Conservation (phyloP, 2,113 vertebrate species). For the Anolis sagrei region DNA sequence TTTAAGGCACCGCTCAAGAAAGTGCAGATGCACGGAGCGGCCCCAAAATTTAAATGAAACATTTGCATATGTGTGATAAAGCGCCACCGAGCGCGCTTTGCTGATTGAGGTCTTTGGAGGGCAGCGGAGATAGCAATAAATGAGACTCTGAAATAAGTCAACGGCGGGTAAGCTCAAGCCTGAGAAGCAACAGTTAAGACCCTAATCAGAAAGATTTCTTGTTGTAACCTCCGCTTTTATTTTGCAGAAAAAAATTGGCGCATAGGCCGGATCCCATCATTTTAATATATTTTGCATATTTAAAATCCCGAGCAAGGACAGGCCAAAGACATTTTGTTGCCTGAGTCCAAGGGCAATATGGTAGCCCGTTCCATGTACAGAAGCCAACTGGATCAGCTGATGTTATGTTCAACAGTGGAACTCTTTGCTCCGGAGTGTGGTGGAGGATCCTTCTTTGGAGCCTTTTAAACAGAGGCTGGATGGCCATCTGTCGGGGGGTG, state of each 20-base stretch:
- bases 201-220: slow-evolving; percentile 17
- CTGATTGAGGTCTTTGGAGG: slow-evolving; percentile 32
- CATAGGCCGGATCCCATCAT: not conserved
- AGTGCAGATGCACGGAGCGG: slow-evolving; percentile 27
- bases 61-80: slow-evolving; percentile 57
- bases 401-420: no score
- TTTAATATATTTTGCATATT: not conserved
- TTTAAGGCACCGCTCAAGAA: slow-evolving; percentile 57
- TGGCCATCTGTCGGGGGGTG: no score
- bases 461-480: no score
- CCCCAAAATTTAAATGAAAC: slow-evolving; percentile 50
- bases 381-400: no score
- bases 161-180: slow-evolving; percentile 14
- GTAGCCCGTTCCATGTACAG: no score
- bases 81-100: slow-evolving; percentile 34
- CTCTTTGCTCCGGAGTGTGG: no score
- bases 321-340: not conserved
- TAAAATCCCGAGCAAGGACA: not conserved
- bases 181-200: slow-evolving; percentile 40
- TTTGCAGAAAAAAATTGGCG: not conserved
- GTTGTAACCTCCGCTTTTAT: not conserved
- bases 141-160: slow-evolving; percentile 3
- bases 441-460: no score
- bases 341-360: not conserved
- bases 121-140: slow-evolving; percentile 29